These are phyloP conservation scores for Mamestra configurata DNA, from an alignment of 1,140 invertebrate genomes.

Conservation along the genomic window DNA sequence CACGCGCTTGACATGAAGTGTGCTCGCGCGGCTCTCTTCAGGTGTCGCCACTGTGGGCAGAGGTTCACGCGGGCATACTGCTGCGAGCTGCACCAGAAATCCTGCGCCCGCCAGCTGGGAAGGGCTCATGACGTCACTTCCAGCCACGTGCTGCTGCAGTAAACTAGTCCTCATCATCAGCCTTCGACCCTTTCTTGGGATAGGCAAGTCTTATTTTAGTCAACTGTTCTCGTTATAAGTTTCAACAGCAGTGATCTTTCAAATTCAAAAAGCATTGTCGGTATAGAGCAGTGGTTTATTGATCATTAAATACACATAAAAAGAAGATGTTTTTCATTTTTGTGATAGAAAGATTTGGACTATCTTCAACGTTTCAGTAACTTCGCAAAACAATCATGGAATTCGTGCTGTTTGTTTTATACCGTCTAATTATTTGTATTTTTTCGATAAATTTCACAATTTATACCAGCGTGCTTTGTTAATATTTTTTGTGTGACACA, in stretches of 20 bases:
- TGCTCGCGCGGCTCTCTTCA: constrained; percentile 61
- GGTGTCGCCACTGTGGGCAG: constrained; percentile 74
- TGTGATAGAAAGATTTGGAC: background rate
- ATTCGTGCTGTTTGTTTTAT: too few relatives aligned
- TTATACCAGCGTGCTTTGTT: background rate
- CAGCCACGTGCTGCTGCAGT: constrained; percentile 66
- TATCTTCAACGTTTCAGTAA: too few relatives aligned
- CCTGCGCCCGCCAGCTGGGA: constrained; percentile 65
- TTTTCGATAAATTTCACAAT: background rate
- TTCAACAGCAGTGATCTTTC: background rate
- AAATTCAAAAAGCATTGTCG: background rate
- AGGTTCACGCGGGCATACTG: constrained; percentile 78
- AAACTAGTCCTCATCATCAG: constrained; percentile 22
- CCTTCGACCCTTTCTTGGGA: background rate
- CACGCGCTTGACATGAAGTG: constrained; percentile 64
- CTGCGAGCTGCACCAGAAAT: constrained; percentile 77
- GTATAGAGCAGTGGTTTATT: background rate
- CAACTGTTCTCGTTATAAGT: background rate
- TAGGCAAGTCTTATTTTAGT: background rate
- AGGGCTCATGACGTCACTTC: constrained; percentile 59
- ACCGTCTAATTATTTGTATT: constrained; percentile 12
- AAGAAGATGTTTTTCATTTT: background rate
- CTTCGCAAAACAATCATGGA: too few relatives aligned
- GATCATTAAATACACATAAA: background rate
- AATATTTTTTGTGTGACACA: constrained; percentile 49